phyloP scores from a whole-genome alignment of 2,888 invertebrate genomes.

The Hymenopus coronatus region DNA sequence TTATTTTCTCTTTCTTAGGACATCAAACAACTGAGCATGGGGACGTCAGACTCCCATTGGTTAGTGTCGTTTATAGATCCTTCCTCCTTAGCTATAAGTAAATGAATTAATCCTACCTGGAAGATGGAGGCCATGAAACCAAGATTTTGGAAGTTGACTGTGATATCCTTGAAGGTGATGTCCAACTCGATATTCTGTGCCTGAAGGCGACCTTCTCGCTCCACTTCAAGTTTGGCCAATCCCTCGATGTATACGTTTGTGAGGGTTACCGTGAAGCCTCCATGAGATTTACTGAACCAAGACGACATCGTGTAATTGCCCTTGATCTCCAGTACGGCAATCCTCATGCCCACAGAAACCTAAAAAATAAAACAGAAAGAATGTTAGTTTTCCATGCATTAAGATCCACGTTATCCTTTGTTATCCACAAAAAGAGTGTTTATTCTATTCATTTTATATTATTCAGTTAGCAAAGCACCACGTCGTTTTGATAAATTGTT shows the following conservation, averaged over 20 bases:
- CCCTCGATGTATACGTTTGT: slow-evolving; percentile 67
- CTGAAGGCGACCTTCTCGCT: slow-evolving; percentile 70
- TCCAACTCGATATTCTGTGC: slow-evolving; percentile 79
- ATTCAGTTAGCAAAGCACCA: too few relatives aligned
- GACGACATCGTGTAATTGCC: slow-evolving; percentile 74
- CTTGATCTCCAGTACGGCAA: slow-evolving; percentile 66
- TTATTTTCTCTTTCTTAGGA: too few relatives aligned
- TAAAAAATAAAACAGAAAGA: slow-evolving; percentile 43
- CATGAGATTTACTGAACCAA: slow-evolving; percentile 65
- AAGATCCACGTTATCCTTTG: too few relatives aligned
- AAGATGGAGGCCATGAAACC: slow-evolving; percentile 69
- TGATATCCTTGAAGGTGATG: slow-evolving; percentile 69
- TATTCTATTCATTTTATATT: too few relatives aligned
- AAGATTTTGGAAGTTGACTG: slow-evolving; percentile 78
- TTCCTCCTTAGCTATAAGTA: background rate
- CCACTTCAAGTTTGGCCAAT: slow-evolving; percentile 67
- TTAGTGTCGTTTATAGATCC: too few relatives aligned
- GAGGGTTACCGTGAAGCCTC: slow-evolving; percentile 75
- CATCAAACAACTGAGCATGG: too few relatives aligned
- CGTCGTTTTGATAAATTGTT: too few relatives aligned
- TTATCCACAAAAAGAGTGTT: too few relatives aligned
- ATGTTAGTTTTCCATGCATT: too few relatives aligned
- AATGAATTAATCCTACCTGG: slow-evolving; percentile 39
- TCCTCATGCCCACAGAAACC: slow-evolving; percentile 68
- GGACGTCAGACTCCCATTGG: too few relatives aligned